A percentile compares a stretch with the other conserved stretches of the same genome.
phyloP scores from a whole-genome alignment of 2,113 vertebrate genomes.

The Callipepla californica region DNA sequence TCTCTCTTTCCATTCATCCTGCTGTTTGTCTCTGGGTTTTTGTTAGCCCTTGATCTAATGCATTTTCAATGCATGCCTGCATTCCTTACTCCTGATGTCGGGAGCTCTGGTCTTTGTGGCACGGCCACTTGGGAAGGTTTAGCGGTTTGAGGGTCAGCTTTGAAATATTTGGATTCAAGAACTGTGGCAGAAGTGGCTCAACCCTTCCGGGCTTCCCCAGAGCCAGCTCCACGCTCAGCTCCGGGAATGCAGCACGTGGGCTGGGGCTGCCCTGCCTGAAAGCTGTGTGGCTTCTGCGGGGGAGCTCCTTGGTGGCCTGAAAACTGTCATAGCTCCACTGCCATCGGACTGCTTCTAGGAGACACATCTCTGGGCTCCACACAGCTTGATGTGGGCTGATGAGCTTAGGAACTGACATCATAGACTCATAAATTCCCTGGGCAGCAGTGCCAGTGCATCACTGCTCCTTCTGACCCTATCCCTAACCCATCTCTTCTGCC shows the following conservation, averaged over 20 bases:
- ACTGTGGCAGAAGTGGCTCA: not conserved
- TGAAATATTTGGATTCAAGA: not conserved
- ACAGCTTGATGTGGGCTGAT: not conserved
- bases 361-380: accelerated
- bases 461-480: too few species aligned
- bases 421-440: too few species aligned
- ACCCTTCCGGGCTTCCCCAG: not conserved
- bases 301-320: not conserved
- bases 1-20: not conserved
- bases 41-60: not conserved
- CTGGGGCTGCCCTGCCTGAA: not conserved
- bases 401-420: not conserved
- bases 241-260: not conserved
- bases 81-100: not conserved
- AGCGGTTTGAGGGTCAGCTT: not conserved
- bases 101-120: not conserved
- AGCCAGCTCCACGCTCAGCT: not conserved
- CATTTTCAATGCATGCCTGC: not conserved
- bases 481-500: not conserved
- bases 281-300: not conserved
- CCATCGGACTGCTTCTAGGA: not conserved
- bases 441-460: too few species aligned
- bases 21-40: not conserved
- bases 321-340: not conserved
- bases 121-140: not conserved